Evolutionary conservation across 2,888 invertebrate genomes (phyloP).

Genomic region (Eugnorisma glareosa): DNA sequence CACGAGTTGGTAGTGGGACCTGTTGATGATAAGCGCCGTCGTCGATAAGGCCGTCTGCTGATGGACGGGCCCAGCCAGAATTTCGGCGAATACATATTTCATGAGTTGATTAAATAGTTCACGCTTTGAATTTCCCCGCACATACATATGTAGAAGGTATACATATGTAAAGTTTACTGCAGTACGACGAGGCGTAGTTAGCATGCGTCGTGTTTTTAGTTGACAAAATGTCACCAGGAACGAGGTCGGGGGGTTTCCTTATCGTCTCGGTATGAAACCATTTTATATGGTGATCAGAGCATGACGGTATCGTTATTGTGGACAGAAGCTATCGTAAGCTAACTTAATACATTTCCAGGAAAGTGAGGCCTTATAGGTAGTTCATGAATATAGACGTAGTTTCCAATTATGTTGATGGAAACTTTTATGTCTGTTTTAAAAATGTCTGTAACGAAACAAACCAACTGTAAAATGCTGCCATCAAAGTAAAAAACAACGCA

Average conservation of each 20-base stretch:
- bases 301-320: conserved; percentile 13
- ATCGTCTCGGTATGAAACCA: conserved; percentile 35
- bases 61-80: conserved; percentile 87
- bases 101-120: conserved; percentile 90
- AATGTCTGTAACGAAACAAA: too few species aligned
- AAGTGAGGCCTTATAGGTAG: neutral
- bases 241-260: conserved; percentile 40
- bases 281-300: conserved; percentile 43
- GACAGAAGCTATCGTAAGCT: neutral
- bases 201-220: conserved; percentile 64
- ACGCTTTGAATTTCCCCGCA: conserved; percentile 83
- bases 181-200: conserved; percentile 68
- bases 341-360: conserved; percentile 7
- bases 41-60: conserved; percentile 87
- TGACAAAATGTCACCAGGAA: conserved; percentile 62
- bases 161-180: conserved; percentile 77
- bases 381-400: neutral
- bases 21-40: conserved; percentile 90
- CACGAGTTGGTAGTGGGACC: conserved; percentile 87
- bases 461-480: neutral
- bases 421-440: too few species aligned
- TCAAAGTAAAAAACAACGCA: neutral
- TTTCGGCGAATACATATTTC: conserved; percentile 90
- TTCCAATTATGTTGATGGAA: neutral
- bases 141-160: conserved; percentile 72